A percentile compares a stretch with the other conserved stretches of the same genome.
These are phyloP conservation scores for Pica pica DNA, from an alignment of 2,113 vertebrate genomes.

Conservation along the genomic window DNA sequence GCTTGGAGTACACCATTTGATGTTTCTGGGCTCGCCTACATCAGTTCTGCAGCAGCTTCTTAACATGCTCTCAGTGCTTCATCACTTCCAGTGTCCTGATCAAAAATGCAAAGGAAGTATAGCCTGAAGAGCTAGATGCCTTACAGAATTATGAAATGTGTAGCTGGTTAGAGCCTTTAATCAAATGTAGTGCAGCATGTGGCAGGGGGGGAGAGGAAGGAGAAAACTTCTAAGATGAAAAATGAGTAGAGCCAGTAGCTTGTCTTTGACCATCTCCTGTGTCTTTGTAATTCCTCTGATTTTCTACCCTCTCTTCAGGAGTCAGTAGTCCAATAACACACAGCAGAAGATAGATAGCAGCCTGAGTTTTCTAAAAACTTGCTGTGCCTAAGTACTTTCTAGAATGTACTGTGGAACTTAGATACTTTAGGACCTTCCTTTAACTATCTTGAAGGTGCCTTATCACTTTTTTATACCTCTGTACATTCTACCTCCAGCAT, in stretches of 20 bases:
- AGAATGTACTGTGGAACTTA: background rate
- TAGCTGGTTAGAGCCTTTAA: background rate
- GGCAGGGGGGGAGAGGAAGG: background rate
- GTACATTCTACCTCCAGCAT: background rate
- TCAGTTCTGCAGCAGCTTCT: background rate
- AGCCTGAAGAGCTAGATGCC: background rate
- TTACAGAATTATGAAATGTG: background rate
- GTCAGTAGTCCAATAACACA: background rate
- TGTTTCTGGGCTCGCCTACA: background rate
- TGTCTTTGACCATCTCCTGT: background rate
- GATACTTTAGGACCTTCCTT: background rate
- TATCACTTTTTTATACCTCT: background rate
- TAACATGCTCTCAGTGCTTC: background rate
- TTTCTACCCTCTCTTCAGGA: background rate
- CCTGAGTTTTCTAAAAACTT: background rate
- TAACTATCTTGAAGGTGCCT: background rate
- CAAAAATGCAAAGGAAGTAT: constrained; percentile 22
- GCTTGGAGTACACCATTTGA: background rate
- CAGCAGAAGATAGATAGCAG: background rate
- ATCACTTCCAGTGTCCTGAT: background rate
- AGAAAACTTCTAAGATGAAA: background rate
- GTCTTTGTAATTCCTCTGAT: constrained; percentile 5
- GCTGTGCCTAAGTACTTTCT: background rate
- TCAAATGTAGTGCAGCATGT: background rate
- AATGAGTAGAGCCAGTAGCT: background rate